Evolutionary conservation across 2,797 vertebrate genomes (phyloP), one percentile per base, ranked within the genome.

Genomic region (Arctocebus calabarensis): DNA sequence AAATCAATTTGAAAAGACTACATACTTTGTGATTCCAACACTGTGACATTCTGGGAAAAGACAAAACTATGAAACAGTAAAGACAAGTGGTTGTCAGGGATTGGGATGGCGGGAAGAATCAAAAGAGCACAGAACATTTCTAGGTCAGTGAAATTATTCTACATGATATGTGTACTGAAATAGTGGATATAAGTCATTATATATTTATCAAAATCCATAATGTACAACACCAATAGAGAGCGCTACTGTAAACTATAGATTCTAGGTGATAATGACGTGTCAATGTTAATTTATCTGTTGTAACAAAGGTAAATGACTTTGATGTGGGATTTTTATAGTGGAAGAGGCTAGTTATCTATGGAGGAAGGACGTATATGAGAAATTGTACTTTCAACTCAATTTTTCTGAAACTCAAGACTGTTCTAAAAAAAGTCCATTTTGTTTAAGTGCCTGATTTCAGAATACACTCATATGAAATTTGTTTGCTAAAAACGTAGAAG

Each of bases 1-100:
- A 78, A 85, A 43, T 23, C 34, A 93, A 64, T n/a, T 5, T 23
- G 27, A 82, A 95, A 95, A 91, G 19, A 17, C 32, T 55, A 12
- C 12, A 17, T 43, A 70, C 17, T 61, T 1, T 29, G 22, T 73
- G 23, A 79, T 27, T 89, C 22, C n/a, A 88, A 74, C 25, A 62
- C 23, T 71, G 62, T 29, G 32, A 27, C 34, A 83, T 57, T 68
- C 86, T 74, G 32, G 32, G 32, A 96, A 96, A 70, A 79, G 64
- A 12, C 29, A 90, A 94, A 83, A 92, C 16, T 59, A 17, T 43
- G 22, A 73, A 19, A 57, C 9, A 45, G 34, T 57, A 45, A 34
- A 70, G 14, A 61, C 68, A 57, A 87, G 27, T 10, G 78, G 71
- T 17, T 55, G 12, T 13, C 22, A 81, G 32, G 4, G 32, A 93